Evolutionary conservation across 2,888 invertebrate species (phyloP), one percentile per base, ranked within the genome.

Genomic region (Chaetogeoica ovagalla): DNA sequence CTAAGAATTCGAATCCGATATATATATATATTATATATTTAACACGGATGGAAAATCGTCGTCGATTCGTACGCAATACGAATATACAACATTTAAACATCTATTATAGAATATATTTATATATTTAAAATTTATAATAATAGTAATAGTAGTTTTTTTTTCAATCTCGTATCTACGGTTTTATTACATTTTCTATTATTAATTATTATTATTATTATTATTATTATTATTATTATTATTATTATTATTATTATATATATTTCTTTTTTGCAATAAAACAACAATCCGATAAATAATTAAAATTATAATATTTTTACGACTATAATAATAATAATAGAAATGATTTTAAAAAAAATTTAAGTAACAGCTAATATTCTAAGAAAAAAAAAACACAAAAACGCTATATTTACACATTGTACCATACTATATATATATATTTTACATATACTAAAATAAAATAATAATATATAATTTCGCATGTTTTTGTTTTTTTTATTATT

Each of bases 1-100:
- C 77, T 77, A 77, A n/a, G 77, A 77, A 77, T 77, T 77, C 52
- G 68, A 77, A 69, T 62, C 60, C 69, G 63, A 55, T 60, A 30
- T 30, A 30, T 30, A 30, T 30, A 30, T 30, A 30, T 30, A 30
- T 2, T 30, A 30, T 30, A 30, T 30, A 52, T 37, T 77, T 77
- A 77, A 77, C 69, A 77, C 62, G 43, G 77, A 62, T 37, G 59
- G 69, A 76, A 69, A 69, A 30, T 30, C 30, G 4, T 76, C 76
- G 37, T 77, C 21, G 62, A 77, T 69, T 62, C 77, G 59, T 21
- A 69, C 59, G 9, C 21, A 30, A 13, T 52, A 74, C 37, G 39
- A 69, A 60, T 62, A 43, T 63, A 15, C 17, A 52, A 69, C 21
- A 68, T 70, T 70, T n/a, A 37, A 70, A 70, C 37, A 62, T 63